Conservation (phyloP, 1,140 invertebrate genomes). For the Telenomus remus region DNA sequence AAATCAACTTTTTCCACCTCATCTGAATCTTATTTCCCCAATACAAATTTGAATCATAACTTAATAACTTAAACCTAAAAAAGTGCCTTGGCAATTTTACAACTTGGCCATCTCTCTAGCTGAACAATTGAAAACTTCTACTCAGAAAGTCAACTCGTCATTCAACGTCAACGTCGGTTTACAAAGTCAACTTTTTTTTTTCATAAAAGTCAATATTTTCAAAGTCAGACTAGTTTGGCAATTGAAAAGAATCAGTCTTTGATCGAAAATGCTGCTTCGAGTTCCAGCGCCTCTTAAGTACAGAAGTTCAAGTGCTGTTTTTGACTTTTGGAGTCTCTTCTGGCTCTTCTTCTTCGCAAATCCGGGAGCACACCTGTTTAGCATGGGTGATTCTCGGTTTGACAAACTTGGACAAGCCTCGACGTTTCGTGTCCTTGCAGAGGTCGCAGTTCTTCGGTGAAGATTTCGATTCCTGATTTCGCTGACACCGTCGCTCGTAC, state of each 20-base stretch:
- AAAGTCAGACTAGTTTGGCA: no score
- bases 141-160: no score
- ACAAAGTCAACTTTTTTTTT: no score
- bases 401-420: conserved; percentile 76
- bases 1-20: no score
- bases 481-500: conserved; percentile 52
- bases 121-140: no score
- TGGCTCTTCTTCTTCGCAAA: conserved; percentile 77
- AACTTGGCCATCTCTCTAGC: no score
- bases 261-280: conserved; percentile 21
- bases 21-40: no score
- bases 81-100: no score
- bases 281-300: conserved; percentile 11
- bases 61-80: no score
- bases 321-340: conserved; percentile 39
- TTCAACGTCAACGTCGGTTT: no score
- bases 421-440: conserved; percentile 77
- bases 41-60: no score
- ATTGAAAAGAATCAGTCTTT: conserved; percentile 1
- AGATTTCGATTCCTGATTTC: conserved; percentile 43
- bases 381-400: conserved; percentile 68
- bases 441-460: conserved; percentile 75
- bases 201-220: no score
- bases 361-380: conserved; percentile 72
- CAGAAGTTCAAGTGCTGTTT: conserved; percentile 37